Evolutionary conservation across 2,113 vertebrate species (phyloP).

Genomic region (Phoenicopterus ruber): DNA sequence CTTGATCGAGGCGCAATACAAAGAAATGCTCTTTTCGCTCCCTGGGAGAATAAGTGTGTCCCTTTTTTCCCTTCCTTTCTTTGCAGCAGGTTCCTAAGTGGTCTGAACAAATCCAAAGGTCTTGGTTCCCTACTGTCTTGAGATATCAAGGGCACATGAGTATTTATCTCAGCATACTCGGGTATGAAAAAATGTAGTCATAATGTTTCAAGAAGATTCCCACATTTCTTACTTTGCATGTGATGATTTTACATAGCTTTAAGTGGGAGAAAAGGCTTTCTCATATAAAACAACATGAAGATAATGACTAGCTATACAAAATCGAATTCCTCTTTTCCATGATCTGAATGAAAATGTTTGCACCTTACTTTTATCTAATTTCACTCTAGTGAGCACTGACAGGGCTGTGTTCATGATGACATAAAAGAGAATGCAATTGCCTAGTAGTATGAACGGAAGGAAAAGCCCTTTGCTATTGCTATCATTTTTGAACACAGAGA

Average conservation of each 20-base stretch:
- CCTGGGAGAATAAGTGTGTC: not conserved
- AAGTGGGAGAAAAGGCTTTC: not conserved
- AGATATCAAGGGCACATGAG: not conserved
- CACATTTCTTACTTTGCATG: not conserved
- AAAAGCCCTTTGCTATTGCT: not conserved
- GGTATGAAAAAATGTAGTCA: not conserved
- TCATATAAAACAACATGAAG: not conserved
- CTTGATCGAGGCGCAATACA: not conserved
- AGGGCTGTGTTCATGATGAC: not conserved
- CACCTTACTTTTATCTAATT: not conserved
- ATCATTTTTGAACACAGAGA: not conserved
- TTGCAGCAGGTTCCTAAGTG: not conserved
- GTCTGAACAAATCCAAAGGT: slow-evolving; percentile 1
- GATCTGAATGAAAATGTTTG: not conserved
- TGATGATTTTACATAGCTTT: not conserved
- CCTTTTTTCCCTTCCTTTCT: not conserved
- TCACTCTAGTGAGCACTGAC: not conserved
- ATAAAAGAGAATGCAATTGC: not conserved
- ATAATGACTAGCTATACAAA: not conserved
- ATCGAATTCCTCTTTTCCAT: not conserved
- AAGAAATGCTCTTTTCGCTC: not conserved
- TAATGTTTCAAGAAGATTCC: not conserved
- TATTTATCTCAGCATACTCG: not conserved
- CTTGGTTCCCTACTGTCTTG: not conserved
- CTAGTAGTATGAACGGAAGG: not conserved